These are phyloP conservation scores for Catostylus mosaicus DNA, from an alignment of 30 jellyfish, hydroid and myxozoan genomes.

Conservation along the genomic window DNA sequence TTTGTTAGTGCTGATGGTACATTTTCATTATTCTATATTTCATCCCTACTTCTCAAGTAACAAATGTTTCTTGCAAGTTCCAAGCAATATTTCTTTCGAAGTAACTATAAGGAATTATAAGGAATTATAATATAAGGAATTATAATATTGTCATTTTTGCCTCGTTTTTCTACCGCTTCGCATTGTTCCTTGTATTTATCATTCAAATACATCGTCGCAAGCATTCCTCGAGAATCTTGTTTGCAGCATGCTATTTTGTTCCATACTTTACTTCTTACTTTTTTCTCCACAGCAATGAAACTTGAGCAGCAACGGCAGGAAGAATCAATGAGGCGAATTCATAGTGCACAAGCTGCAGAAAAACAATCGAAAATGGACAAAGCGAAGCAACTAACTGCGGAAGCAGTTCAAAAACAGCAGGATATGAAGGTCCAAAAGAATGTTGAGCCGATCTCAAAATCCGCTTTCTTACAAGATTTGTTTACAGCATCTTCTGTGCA, in stretches of 20 bases:
- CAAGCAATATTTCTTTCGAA: no score
- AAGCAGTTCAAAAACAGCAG: conserved; percentile 69
- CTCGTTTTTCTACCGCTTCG: no score
- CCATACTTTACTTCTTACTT: neutral
- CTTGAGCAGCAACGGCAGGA: conserved; percentile 78
- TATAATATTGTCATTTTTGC: no score
- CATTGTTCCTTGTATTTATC: no score
- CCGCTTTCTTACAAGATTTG: conserved; percentile 19
- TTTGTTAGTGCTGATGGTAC: no score
- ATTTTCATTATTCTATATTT: no score
- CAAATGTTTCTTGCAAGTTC: no score
- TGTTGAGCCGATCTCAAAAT: conserved; percentile 1
- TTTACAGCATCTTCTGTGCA: conserved; percentile 27
- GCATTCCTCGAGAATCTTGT: no score
- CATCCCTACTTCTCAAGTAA: no score
- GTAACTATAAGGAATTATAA: no score
- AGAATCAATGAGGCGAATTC: conserved; percentile 75
- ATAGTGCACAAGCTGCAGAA: conserved; percentile 73
- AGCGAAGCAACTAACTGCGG: conserved; percentile 80
- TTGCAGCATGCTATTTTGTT: neutral
- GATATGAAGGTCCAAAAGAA: conserved; percentile 23
- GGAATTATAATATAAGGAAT: no score
- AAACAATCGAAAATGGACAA: conserved; percentile 56
- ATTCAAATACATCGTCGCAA: no score
- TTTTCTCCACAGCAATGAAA: conserved; percentile 60